Evolutionary conservation across 2,888 invertebrate species (phyloP).

Genomic region (Dicyrtoma fusca): DNA sequence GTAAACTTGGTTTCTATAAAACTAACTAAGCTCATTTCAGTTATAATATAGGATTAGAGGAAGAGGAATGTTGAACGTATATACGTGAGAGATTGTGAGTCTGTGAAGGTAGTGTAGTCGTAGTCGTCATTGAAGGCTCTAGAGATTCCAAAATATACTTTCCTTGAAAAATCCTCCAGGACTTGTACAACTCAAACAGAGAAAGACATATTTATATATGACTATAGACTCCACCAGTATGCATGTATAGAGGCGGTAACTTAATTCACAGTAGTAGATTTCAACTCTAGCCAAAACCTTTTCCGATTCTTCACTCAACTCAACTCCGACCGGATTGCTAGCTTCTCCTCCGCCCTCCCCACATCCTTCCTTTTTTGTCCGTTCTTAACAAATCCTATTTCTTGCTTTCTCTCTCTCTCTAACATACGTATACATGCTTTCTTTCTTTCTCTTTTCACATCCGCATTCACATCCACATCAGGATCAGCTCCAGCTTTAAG

Average conservation of each 20-base stretch:
- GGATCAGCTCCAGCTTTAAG: no score
- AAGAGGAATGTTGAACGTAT: background rate
- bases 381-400: constrained; percentile 15
- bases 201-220: constrained; percentile 2
- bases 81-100: background rate
- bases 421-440: no score
- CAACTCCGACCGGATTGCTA: constrained; percentile 21
- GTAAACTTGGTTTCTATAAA: constrained; percentile 14
- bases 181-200: constrained; percentile 34
- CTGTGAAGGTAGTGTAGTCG: background rate
- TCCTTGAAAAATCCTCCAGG: constrained; percentile 33
- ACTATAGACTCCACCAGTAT: constrained; percentile 3
- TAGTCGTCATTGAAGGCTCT: constrained; percentile 24
- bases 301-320: constrained; percentile 31
- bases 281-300: constrained; percentile 10
- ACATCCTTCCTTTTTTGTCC: constrained; percentile 22
- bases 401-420: constrained; percentile 10
- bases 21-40: constrained; percentile 27
- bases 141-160: constrained; percentile 30
- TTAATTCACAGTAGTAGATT: background rate
- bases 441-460: no score
- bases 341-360: constrained; percentile 9
- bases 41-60: constrained; percentile 33
- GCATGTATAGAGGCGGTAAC: background rate
- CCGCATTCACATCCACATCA: no score